phyloP scores from a whole-genome alignment of 2,797 vertebrate species.

The Eptatretus atami region DNA sequence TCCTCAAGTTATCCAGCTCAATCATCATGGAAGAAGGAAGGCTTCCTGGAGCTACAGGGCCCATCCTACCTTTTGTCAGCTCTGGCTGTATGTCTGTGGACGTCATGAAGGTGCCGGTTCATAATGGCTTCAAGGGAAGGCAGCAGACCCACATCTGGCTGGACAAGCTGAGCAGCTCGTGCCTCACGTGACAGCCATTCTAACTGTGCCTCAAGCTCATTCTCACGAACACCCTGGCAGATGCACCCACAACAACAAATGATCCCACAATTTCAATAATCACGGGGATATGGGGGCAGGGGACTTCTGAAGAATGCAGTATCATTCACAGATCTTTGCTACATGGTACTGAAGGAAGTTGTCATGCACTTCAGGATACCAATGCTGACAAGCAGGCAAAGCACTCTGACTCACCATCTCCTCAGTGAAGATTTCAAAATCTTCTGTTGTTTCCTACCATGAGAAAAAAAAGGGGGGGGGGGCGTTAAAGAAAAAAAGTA shows the following conservation, averaged over 20 bases:
- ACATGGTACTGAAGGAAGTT: not conserved
- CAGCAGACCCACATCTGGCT: conserved; percentile 66
- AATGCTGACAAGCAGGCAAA: not conserved
- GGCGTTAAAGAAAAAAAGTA: not conserved
- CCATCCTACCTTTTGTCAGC: conserved; percentile 57
- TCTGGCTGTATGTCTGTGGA: conserved; percentile 55
- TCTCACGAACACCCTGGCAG: conserved; percentile 52
- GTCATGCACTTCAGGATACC: too few species aligned
- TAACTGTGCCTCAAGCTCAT: conserved; percentile 56
- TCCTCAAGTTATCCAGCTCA: too few species aligned
- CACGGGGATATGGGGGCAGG: not conserved
- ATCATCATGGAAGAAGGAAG: too few species aligned
- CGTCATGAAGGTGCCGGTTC: conserved; percentile 65
- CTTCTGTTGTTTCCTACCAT: conserved; percentile 38
- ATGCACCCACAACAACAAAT: too few species aligned
- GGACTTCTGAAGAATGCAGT: not conserved
- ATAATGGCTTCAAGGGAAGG: conserved; percentile 63
- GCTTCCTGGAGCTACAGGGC: not conserved
- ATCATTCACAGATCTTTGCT: not conserved
- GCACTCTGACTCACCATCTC: conserved; percentile 46
- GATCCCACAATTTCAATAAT: not conserved
- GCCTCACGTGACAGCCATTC: conserved; percentile 83
- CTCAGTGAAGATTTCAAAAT: conserved; percentile 72
- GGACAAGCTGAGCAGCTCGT: conserved; percentile 62
- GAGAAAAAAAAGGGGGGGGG: conserved; percentile 6